These are phyloP conservation scores for Caenorhabditis sp. DNA, from an alignment of 2,888 invertebrate genomes.

Conservation along the genomic window DNA sequence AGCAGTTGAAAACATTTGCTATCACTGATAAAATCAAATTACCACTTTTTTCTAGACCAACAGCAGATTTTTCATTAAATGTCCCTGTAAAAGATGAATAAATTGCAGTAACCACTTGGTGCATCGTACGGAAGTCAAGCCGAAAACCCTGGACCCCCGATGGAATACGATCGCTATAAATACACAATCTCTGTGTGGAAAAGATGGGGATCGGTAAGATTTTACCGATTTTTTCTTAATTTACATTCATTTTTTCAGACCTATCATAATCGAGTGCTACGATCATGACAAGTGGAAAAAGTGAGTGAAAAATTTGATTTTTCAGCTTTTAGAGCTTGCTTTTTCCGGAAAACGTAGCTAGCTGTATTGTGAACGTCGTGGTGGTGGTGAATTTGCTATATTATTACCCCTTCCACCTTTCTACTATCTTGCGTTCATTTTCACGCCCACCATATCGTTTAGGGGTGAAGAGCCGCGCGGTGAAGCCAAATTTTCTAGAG, in stretches of 20 bases:
- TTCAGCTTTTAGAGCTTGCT: not conserved
- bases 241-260: constrained; percentile 9
- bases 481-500: constrained; percentile 71
- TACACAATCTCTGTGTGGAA: constrained; percentile 81
- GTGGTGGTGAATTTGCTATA: not conserved
- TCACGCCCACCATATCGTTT: constrained; percentile 2
- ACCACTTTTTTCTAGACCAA: too few species aligned
- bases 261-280: constrained; percentile 81
- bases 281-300: constrained; percentile 81
- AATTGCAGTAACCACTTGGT: too few species aligned
- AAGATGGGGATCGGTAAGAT: constrained; percentile 71
- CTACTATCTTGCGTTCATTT: not conserved
- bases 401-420: not conserved
- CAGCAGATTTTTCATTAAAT: too few species aligned
- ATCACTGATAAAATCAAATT: too few species aligned
- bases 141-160: constrained; percentile 82
- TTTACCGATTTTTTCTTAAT: constrained; percentile 8
- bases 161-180: constrained; percentile 82
- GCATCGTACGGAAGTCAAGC: constrained; percentile 81
- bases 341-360: too few species aligned
- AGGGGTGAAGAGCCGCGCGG: constrained; percentile 46
- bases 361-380: constrained; percentile 1
- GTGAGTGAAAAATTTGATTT: constrained; percentile 32
- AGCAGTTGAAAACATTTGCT: too few species aligned
- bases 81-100: too few species aligned